Conservation (phyloP, 2,797 vertebrate species). For the Rhinella marina region DNA sequence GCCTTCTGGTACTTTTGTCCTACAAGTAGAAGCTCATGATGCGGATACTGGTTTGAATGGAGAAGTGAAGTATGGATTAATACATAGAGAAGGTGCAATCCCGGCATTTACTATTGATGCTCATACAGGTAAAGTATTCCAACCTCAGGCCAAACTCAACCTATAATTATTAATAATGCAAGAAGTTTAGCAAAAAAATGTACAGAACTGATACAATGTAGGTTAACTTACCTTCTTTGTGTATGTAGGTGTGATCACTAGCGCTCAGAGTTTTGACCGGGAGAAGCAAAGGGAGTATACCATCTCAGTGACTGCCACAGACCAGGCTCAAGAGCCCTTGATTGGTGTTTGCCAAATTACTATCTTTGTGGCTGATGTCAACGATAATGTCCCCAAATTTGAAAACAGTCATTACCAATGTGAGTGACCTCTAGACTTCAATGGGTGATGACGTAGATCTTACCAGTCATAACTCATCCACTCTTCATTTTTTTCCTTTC, state of each 20-base stretch:
- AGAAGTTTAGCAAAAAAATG: background rate
- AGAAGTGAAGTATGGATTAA: slow-evolving; percentile 86
- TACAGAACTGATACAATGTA: background rate
- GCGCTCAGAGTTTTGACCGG: slow-evolving; percentile 81
- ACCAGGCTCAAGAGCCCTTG: slow-evolving; percentile 85
- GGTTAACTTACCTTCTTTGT: background rate
- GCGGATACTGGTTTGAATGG: slow-evolving; percentile 87
- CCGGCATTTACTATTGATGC: slow-evolving; percentile 82
- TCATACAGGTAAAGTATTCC: slow-evolving; percentile 77
- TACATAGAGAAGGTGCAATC: slow-evolving; percentile 81
- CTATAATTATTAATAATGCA: background rate
- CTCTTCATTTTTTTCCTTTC: background rate
- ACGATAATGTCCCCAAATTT: slow-evolving; percentile 90
- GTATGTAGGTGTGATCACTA: slow-evolving; percentile 81
- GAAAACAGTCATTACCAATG: slow-evolving; percentile 90
- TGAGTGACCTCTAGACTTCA: slow-evolving; percentile 69
- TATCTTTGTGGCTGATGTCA: slow-evolving; percentile 81
- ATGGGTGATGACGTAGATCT: background rate
- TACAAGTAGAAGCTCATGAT: slow-evolving; percentile 82
- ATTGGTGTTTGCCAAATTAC: slow-evolving; percentile 85
- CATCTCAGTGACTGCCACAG: slow-evolving; percentile 84
- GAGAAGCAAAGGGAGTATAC: slow-evolving; percentile 84
- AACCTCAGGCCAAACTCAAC: background rate
- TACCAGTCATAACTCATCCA: background rate
- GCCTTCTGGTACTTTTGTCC: slow-evolving; percentile 79